Conservation (phyloP, 2,888 invertebrate genomes). For the Pammene aurita region DNA sequence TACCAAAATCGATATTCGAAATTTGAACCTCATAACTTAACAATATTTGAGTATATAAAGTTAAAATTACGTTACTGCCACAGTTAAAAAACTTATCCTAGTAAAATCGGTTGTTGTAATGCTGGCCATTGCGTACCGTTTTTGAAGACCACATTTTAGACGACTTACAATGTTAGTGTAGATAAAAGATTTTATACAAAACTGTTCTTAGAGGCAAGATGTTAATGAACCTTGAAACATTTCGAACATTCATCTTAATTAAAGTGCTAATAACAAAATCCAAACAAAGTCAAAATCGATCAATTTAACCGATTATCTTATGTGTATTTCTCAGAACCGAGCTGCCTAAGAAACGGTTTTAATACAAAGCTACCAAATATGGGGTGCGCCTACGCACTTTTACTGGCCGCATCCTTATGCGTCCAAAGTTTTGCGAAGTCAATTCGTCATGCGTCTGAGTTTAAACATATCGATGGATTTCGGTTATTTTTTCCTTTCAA, state of each 20-base stretch:
- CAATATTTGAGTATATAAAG: no score
- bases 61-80: no score
- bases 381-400: conserved; percentile 38
- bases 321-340: conserved; percentile 28
- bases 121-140: no score
- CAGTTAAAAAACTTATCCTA: no score
- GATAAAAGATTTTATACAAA: background rate
- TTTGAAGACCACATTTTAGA: no score
- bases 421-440: conserved; percentile 30
- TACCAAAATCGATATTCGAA: no score
- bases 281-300: conserved; percentile 27
- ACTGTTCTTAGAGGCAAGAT: background rate
- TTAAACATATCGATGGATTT: conserved; percentile 18
- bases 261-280: conserved; percentile 7
- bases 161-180: no score
- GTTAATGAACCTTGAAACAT: conserved; percentile 15
- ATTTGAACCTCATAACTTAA: no score
- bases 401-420: conserved; percentile 37
- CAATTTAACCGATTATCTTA: conserved; percentile 29
- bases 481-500: conserved; percentile 7
- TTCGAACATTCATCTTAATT: conserved; percentile 18
- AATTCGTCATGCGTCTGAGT: conserved; percentile 36
- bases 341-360: conserved; percentile 25
- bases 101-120: no score
- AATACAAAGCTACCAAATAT: conserved; percentile 35